These are phyloP conservation scores for Melieria omissa DNA, from an alignment of 2,888 invertebrate species.

Conservation along the genomic window DNA sequence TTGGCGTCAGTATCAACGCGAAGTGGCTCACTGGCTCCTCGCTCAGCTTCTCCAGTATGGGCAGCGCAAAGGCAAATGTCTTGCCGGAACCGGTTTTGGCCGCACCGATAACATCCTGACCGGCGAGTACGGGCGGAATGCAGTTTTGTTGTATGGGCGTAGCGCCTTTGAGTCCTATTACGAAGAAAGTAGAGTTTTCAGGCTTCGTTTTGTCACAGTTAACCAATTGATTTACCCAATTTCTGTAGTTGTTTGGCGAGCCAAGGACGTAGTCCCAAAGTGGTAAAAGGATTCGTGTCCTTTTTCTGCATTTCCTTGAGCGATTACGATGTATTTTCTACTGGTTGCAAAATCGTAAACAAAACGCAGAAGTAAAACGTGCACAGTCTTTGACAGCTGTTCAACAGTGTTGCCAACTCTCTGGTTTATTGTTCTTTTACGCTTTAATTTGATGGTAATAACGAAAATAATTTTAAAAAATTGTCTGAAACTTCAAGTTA, in stretches of 20 bases:
- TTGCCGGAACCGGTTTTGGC: conserved; percentile 99
- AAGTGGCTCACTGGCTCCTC: conserved; percentile 97
- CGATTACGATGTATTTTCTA: not conserved
- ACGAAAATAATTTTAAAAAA: too few species aligned
- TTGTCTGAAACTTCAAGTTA: too few species aligned
- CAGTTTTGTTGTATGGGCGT: conserved; percentile 87
- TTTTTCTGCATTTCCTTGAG: conserved; percentile 53
- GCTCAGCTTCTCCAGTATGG: conserved; percentile 89
- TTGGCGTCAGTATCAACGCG: conserved; percentile 94
- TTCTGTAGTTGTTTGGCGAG: conserved; percentile 76
- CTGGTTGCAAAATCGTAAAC: conserved; percentile 23
- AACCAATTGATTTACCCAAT: conserved; percentile 70
- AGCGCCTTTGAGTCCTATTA: conserved; percentile 78
- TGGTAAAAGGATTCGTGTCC: conserved; percentile 69
- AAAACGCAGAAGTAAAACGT: not conserved
- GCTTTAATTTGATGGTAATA: too few species aligned
- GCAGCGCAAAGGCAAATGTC: conserved; percentile 96
- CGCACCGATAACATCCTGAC: conserved; percentile 92
- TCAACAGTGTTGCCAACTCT: too few species aligned
- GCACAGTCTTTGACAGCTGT: conserved; percentile 7
- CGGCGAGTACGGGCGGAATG: conserved; percentile 80
- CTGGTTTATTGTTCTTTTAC: too few species aligned
- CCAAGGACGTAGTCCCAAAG: conserved; percentile 78
- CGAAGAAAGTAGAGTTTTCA: not conserved
- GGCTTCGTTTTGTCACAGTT: not conserved